Evolutionary conservation across 2,797 vertebrate genomes (phyloP).

Genomic region (Gobio occitaniae): DNA sequence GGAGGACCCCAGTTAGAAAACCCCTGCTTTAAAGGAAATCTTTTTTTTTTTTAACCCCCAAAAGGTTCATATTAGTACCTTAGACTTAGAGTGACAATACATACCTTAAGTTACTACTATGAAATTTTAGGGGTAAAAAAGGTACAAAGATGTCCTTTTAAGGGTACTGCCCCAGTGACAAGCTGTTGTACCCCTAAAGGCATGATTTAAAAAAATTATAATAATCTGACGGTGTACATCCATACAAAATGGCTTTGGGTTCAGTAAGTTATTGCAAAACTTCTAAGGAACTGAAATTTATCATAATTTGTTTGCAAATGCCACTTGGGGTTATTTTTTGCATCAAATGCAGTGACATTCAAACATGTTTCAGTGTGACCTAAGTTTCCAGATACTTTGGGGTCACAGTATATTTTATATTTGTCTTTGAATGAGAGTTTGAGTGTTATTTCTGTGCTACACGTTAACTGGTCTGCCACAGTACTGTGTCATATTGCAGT

Average conservation of each 20-base stretch:
- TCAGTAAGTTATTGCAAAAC: background rate
- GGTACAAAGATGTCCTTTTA: no score
- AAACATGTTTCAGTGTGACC: background rate
- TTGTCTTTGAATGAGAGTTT: background rate
- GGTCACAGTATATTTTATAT: background rate
- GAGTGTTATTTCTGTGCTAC: constrained; percentile 13
- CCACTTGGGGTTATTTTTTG: background rate
- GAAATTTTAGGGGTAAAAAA: no score
- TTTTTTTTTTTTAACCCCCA: no score
- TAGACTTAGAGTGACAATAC: no score
- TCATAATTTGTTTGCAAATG: background rate
- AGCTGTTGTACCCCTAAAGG: no score
- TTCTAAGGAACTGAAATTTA: background rate
- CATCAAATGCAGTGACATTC: background rate
- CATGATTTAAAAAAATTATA: no score
- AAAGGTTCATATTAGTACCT: no score
- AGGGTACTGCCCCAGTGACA: no score
- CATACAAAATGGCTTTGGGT: background rate
- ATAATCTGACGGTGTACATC: no score
- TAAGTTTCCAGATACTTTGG: background rate
- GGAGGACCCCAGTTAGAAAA: no score
- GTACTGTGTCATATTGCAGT: constrained; percentile 16
- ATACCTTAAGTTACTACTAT: no score
- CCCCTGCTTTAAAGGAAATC: no score
- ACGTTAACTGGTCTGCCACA: background rate